phyloP scores from a whole-genome alignment of 1,140 invertebrate species.

The Monochamus saltuarius region DNA sequence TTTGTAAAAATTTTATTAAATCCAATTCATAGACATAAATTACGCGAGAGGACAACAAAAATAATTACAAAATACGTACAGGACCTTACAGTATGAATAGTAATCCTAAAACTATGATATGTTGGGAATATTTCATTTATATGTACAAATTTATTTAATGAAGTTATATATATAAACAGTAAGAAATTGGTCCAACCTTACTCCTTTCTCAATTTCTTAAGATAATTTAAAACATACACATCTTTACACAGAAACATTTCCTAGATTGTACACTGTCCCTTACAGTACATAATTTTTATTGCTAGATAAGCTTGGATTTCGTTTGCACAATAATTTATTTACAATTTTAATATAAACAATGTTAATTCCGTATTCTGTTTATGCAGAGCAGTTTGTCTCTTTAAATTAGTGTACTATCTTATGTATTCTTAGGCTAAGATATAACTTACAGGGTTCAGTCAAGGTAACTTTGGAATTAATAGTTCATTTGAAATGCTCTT shows the following conservation, averaged over 20 bases:
- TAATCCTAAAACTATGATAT: constrained; percentile 33
- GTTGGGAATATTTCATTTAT: constrained; percentile 27
- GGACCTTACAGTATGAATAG: constrained; percentile 7
- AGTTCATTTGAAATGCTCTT: constrained; percentile 15
- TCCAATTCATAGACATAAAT: constrained; percentile 12
- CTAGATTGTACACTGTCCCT: not conserved
- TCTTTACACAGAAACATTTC: constrained; percentile 1
- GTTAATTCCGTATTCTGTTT: constrained; percentile 31
- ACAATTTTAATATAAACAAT: constrained; percentile 4
- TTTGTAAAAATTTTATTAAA: constrained; percentile 14
- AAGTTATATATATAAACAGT: constrained; percentile 37
- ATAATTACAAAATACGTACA: not conserved
- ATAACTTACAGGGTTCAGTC: constrained; percentile 9
- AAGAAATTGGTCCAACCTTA: constrained; percentile 44
- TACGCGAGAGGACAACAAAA: not conserved
- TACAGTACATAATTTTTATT: not conserved
- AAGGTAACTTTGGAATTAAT: constrained; percentile 17
- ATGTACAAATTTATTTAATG: constrained; percentile 20
- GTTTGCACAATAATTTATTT: not conserved
- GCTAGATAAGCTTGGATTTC: not conserved
- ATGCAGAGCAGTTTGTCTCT: constrained; percentile 32
- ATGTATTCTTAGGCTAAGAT: constrained; percentile 7
- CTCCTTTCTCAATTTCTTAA: constrained; percentile 35
- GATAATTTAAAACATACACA: constrained; percentile 9
- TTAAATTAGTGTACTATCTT: constrained; percentile 5